These are phyloP conservation scores for Dermatemys mawii DNA, from an alignment of 2,113 vertebrate species.

Conservation along the genomic window DNA sequence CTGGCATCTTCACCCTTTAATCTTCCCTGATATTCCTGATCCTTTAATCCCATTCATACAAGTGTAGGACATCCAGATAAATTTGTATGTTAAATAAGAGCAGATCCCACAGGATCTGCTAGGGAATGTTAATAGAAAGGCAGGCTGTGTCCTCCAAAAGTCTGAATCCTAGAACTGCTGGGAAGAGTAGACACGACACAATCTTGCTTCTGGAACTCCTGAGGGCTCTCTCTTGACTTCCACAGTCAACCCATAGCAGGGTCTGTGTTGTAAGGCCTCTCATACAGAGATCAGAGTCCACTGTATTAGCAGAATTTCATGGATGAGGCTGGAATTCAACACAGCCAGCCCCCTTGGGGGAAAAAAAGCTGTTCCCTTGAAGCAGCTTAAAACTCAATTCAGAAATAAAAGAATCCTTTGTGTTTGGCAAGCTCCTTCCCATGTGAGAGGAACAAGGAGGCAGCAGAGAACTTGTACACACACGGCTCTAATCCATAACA, in stretches of 20 bases:
- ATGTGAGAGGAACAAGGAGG: constrained; percentile 64
- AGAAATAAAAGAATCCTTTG: constrained; percentile 48
- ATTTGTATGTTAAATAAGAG: constrained; percentile 41
- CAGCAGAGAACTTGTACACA: constrained; percentile 63
- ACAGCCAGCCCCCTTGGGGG: not conserved
- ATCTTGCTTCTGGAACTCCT: not conserved
- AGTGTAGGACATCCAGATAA: constrained; percentile 61
- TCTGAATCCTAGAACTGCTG: not conserved
- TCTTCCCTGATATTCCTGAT: constrained; percentile 81
- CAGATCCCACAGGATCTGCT: constrained; percentile 15
- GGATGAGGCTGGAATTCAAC: constrained; percentile 15
- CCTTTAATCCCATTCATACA: constrained; percentile 78
- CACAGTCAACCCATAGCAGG: not conserved
- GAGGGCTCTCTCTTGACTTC: not conserved
- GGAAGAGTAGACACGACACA: not conserved
- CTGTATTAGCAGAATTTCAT: not conserved
- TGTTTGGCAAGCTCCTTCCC: constrained; percentile 61
- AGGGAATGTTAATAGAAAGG: not conserved
- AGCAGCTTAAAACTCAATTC: constrained; percentile 38
- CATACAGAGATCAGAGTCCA: not conserved
- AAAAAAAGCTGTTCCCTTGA: constrained; percentile 3
- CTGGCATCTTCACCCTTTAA: constrained; percentile 77
- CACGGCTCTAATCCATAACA: constrained; percentile 58
- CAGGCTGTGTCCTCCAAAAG: not conserved
- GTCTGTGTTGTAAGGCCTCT: not conserved